Conservation (phyloP, 2,113 vertebrate species). For the Hydrolagus affinis region DNA sequence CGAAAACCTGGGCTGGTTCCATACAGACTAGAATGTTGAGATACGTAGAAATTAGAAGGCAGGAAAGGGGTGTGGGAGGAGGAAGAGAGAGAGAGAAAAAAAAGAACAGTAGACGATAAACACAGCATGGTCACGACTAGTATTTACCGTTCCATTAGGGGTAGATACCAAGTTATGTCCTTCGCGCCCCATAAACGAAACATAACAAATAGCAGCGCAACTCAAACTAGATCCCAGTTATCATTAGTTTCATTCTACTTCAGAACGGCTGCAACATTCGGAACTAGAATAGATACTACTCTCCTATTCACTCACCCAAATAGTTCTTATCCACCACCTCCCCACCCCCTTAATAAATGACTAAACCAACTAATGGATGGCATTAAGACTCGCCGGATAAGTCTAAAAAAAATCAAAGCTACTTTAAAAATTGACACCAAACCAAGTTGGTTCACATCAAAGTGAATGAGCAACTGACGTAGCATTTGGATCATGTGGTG, state of each 20-base stretch:
- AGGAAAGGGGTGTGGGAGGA: no score
- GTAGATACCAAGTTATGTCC: neutral
- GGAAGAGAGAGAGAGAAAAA: no score
- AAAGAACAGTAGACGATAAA: constrained; percentile 4
- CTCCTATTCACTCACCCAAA: neutral
- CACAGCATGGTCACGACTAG: constrained; percentile 32
- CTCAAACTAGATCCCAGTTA: no score
- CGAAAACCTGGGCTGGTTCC: constrained; percentile 75
- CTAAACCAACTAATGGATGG: neutral
- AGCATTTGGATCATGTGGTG: no score
- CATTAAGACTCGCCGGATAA: no score
- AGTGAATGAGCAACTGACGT: neutral
- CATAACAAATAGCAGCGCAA: no score
- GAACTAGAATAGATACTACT: neutral
- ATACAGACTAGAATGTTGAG: constrained; percentile 75
- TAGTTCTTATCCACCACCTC: neutral
- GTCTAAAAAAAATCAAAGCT: neutral
- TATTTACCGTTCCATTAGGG: neutral
- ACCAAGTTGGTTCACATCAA: neutral
- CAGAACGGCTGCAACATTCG: neutral
- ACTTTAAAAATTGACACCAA: neutral
- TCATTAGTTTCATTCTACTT: no score
- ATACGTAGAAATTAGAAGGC: neutral
- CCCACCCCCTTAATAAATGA: neutral
- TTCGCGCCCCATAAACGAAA: no score